Evolutionary conservation across 2,888 invertebrate genomes (phyloP).

Genomic region (Cactoblastis cactorum): DNA sequence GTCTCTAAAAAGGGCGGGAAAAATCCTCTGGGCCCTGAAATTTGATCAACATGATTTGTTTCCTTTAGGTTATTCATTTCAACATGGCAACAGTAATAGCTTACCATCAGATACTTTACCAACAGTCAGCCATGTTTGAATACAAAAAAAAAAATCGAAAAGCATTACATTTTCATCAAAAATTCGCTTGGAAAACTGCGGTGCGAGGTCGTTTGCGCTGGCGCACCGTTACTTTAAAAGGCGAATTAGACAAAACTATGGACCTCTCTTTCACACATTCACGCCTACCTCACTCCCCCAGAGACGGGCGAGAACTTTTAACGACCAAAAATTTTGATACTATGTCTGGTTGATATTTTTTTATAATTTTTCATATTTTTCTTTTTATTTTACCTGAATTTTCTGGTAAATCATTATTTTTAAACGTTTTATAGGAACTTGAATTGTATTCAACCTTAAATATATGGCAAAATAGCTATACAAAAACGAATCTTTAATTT

Average conservation of each 20-base stretch:
- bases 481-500: too few species aligned
- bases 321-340: conserved; percentile 53
- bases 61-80: not conserved
- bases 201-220: conserved; percentile 47
- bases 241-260: conserved; percentile 28
- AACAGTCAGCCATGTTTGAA: conserved; percentile 9
- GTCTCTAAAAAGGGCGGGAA: not conserved
- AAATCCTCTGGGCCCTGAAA: not conserved
- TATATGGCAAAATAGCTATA: too few species aligned
- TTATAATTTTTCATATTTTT: conserved; percentile 12
- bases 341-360: conserved; percentile 33
- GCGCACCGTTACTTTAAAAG: conserved; percentile 57
- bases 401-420: too few species aligned
- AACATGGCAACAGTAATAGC: not conserved
- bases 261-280: conserved; percentile 47
- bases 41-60: not conserved
- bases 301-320: conserved; percentile 41
- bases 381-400: not conserved
- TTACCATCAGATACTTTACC: not conserved
- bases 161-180: conserved; percentile 45
- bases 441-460: too few species aligned
- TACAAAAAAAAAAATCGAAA: conserved; percentile 20
- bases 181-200: conserved; percentile 56
- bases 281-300: conserved; percentile 64
- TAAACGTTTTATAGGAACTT: too few species aligned